phyloP scores from a whole-genome alignment of 2,797 vertebrate species.

The Typhlichthys eigenmanni region DNA sequence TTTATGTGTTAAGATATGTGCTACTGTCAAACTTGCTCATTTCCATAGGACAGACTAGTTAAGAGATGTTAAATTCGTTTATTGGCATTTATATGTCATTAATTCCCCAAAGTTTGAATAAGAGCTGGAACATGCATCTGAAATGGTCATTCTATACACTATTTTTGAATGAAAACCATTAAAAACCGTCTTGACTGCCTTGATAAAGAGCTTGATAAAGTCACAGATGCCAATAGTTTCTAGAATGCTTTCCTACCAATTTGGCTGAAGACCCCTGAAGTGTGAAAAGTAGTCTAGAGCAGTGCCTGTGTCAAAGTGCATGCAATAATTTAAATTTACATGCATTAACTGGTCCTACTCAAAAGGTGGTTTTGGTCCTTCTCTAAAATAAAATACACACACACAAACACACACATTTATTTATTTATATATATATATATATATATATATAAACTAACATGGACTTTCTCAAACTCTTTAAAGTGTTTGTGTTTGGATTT shows the following conservation, averaged over 20 bases:
- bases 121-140: conserved; percentile 23
- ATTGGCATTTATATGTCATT: conserved; percentile 28
- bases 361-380: conserved; percentile 45
- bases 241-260: conserved; percentile 63
- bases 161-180: conserved; percentile 36
- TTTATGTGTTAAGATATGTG: conserved; percentile 65
- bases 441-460: conserved; percentile 17
- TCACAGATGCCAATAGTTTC: conserved; percentile 54
- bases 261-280: conserved; percentile 56
- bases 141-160: conserved; percentile 29
- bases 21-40: conserved; percentile 44
- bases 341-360: conserved; percentile 45
- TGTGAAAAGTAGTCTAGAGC: conserved; percentile 69
- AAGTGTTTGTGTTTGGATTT: conserved; percentile 52
- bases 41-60: conserved; percentile 38
- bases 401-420: too few relatives aligned
- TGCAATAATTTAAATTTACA: conserved; percentile 68
- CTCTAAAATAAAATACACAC: conserved; percentile 1
- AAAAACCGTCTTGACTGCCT: conserved; percentile 66
- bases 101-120: conserved; percentile 31
- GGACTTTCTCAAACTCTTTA: conserved; percentile 45
- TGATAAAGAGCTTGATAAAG: conserved; percentile 53
- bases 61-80: conserved; percentile 33
- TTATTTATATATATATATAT: too few relatives aligned
- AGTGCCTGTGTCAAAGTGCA: conserved; percentile 78